Evolutionary conservation across 2,797 vertebrate genomes (phyloP).

Genomic region (Neoniphon sammara): DNA sequence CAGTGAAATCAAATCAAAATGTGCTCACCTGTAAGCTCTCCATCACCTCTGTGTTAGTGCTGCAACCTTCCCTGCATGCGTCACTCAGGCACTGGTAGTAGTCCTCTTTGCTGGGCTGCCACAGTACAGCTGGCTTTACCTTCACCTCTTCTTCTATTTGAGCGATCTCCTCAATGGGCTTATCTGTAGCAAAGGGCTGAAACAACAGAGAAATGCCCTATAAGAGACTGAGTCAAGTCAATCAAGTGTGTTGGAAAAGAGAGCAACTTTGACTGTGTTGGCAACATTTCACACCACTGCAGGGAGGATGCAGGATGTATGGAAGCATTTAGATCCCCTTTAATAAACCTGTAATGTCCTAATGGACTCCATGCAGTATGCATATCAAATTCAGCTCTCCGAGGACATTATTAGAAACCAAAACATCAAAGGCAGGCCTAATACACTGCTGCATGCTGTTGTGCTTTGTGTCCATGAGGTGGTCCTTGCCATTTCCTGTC

Average conservation of each 20-base stretch:
- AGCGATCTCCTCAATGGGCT: conserved; percentile 54
- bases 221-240: conserved; percentile 21
- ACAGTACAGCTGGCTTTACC: conserved; percentile 62
- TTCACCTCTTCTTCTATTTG: conserved; percentile 64
- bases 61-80: conserved; percentile 51
- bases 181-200: conserved; percentile 44
- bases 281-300: conserved; percentile 66
- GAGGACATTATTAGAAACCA: conserved; percentile 74
- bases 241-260: conserved; percentile 26
- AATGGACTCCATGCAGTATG: conserved; percentile 77
- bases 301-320: conserved; percentile 69
- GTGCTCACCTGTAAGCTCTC: conserved; percentile 80
- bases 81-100: conserved; percentile 81
- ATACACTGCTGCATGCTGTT: conserved; percentile 76
- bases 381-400: conserved; percentile 79
- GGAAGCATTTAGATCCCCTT: conserved; percentile 80
- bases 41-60: conserved; percentile 65
- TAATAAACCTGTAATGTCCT: conserved; percentile 79
- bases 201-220: conserved; percentile 24
- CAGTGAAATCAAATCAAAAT: not conserved
- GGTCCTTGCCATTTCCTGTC: conserved; percentile 80
- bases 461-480: conserved; percentile 79
- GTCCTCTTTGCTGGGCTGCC: conserved; percentile 69
- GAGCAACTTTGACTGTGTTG: conserved; percentile 53
- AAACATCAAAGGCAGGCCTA: conserved; percentile 80